phyloP scores from a whole-genome alignment of 2,113 vertebrate genomes.

The Corythoichthys intestinalis region DNA sequence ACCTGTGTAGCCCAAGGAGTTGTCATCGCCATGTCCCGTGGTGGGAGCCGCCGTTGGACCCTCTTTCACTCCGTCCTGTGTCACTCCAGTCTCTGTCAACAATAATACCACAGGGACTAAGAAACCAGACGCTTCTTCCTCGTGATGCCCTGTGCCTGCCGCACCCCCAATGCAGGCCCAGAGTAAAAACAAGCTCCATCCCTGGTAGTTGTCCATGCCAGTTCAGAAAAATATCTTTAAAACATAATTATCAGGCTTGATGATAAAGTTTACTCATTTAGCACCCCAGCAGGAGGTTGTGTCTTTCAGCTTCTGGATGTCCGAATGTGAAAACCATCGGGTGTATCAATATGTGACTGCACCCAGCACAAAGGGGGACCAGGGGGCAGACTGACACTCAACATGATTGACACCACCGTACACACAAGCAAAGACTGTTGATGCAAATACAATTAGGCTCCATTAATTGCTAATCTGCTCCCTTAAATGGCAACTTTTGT shows the following conservation, averaged over 20 bases:
- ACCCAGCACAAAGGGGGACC: constrained; percentile 78
- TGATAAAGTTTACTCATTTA: not conserved
- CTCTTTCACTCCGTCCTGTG: constrained; percentile 78
- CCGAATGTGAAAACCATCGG: constrained; percentile 24
- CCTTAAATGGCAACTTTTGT: constrained; percentile 72
- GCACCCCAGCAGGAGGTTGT: constrained; percentile 43
- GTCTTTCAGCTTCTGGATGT: constrained; percentile 48
- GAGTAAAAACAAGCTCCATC: constrained; percentile 66
- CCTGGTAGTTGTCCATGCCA: constrained; percentile 31
- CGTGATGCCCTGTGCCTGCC: constrained; percentile 64
- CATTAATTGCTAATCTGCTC: constrained; percentile 92
- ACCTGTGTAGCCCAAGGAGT: constrained; percentile 99
- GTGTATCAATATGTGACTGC: constrained; percentile 52
- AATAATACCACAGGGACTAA: constrained; percentile 96
- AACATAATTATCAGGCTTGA: not conserved
- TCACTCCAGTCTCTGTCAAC: constrained; percentile 88
- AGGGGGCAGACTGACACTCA: constrained; percentile 61
- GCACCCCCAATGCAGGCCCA: constrained; percentile 75
- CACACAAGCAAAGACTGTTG: constrained; percentile 19
- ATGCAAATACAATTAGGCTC: constrained; percentile 61
- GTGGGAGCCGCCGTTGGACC: constrained; percentile 85
- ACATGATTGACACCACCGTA: constrained; percentile 75
- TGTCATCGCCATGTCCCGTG: constrained; percentile 87
- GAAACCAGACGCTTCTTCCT: constrained; percentile 47
- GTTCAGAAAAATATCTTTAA: constrained; percentile 4